These are phyloP conservation scores for Hirtodrosophila confusa DNA, from an alignment of 2,888 invertebrate genomes.

Conservation along the genomic window DNA sequence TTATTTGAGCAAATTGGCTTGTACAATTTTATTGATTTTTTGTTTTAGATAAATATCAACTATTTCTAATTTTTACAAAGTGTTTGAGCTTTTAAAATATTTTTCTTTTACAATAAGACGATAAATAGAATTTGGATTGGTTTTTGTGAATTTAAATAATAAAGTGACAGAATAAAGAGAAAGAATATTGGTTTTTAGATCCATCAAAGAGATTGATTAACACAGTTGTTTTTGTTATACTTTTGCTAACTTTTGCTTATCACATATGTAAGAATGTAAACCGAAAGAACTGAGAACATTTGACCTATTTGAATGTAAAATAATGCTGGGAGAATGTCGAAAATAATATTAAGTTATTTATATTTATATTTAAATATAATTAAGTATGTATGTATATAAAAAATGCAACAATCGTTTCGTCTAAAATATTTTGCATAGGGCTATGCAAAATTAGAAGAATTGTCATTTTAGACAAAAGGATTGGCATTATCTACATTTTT, in stretches of 20 bases:
- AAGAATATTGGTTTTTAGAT: conserved; percentile 50
- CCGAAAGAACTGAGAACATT: conserved; percentile 53
- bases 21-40: conserved; percentile 82
- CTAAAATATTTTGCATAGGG: conserved; percentile 75
- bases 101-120: conserved; percentile 20
- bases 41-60: conserved; percentile 33
- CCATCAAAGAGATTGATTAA: conserved; percentile 79
- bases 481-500: conserved; percentile 79
- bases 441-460: conserved; percentile 60
- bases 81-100: conserved; percentile 12
- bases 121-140: conserved; percentile 12
- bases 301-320: conserved; percentile 43
- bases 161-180: conserved; percentile 31
- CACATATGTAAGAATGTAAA: conserved; percentile 43
- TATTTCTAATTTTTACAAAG: conserved; percentile 64
- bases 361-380: conserved; percentile 33
- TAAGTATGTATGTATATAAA: conserved; percentile 56
- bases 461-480: conserved; percentile 82
- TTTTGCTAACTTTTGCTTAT: conserved; percentile 45
- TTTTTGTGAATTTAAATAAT: conserved; percentile 10
- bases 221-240: conserved; percentile 52
- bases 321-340: conserved; percentile 41
- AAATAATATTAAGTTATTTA: conserved; percentile 34
- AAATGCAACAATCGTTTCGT: conserved; percentile 82
- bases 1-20: conserved; percentile 82